Conservation (phyloP, 2,888 invertebrate species). For the Caenorhabditis afra region DNA sequence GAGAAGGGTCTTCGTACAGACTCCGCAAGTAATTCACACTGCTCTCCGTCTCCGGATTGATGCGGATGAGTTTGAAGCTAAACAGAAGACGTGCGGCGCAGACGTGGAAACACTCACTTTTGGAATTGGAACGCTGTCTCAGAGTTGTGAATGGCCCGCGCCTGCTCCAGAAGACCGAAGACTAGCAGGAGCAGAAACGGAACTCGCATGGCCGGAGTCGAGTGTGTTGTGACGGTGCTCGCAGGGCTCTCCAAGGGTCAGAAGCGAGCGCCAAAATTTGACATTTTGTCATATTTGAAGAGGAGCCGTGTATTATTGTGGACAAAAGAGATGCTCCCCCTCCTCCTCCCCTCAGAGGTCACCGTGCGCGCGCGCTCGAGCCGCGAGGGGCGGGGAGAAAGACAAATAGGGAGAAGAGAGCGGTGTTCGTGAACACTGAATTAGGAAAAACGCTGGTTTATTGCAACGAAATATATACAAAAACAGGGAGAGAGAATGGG, state of each 20-base stretch:
- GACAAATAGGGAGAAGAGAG: slow-evolving; percentile 27
- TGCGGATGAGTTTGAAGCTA: slow-evolving; percentile 79
- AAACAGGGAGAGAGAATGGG: background rate
- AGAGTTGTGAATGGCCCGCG: slow-evolving; percentile 30
- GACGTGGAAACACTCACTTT: slow-evolving; percentile 27
- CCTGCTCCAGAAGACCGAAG: background rate
- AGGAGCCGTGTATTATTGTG: slow-evolving; percentile 26
- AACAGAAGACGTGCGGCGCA: slow-evolving; percentile 24
- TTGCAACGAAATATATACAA: slow-evolving; percentile 26
- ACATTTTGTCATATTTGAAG: slow-evolving; percentile 64
- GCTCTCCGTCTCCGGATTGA: slow-evolving; percentile 75
- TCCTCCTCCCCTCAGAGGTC: background rate
- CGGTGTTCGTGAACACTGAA: slow-evolving; percentile 46
- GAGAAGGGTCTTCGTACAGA: slow-evolving; percentile 72
- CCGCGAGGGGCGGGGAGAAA: slow-evolving; percentile 12
- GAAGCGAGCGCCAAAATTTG: slow-evolving; percentile 41
- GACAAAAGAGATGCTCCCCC: slow-evolving; percentile 30
- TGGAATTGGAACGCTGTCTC: slow-evolving; percentile 38
- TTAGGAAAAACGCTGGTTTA: slow-evolving; percentile 31
- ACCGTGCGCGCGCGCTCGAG: no score
- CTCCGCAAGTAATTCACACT: slow-evolving; percentile 71
- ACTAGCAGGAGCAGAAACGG: background rate
- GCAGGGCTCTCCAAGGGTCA: slow-evolving; percentile 5
- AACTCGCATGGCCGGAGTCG: slow-evolving; percentile 11
- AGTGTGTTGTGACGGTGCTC: slow-evolving; percentile 2